A percentile compares a stretch with the other conserved stretches of the same genome.
These are phyloP conservation scores for Delia radicum DNA, from an alignment of 1,140 invertebrate genomes.

Conservation along the genomic window DNA sequence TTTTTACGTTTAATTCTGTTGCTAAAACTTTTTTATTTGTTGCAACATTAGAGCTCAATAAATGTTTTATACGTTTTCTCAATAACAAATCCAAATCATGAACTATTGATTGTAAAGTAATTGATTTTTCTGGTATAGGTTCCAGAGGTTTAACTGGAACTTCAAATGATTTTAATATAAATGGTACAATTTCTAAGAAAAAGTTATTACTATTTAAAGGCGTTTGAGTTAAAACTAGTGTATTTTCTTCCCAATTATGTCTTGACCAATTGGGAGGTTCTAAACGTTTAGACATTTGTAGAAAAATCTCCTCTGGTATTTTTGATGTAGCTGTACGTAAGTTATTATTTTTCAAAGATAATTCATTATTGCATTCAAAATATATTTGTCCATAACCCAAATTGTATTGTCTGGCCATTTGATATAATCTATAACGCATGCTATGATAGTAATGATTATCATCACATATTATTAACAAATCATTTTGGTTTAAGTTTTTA, in stretches of 20 bases:
- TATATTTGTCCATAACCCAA: conserved; percentile 39
- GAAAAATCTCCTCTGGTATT: conserved; percentile 32
- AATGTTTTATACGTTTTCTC: conserved; percentile 8
- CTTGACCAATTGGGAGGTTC: conserved; percentile 31
- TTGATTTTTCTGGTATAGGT: not conserved
- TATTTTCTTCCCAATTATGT: conserved; percentile 36
- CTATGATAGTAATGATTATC: conserved; percentile 50
- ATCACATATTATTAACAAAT: conserved; percentile 40
- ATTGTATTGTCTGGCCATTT: conserved; percentile 30
- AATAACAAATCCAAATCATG: conserved; percentile 30
- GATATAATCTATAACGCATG: conserved; percentile 43
- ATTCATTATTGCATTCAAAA: conserved; percentile 25
- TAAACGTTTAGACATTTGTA: conserved; percentile 35
- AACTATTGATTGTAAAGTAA: not conserved
- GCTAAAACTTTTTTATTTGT: not conserved
- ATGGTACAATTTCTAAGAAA: not conserved
- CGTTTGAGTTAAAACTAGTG: conserved; percentile 24
- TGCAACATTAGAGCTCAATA: not conserved
- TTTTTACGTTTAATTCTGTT: conserved; percentile 13
- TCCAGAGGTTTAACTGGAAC: not conserved
- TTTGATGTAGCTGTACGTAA: not conserved
- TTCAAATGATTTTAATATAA: conserved; percentile 9
- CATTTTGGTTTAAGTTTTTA: not conserved
- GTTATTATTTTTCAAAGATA: conserved; percentile 32
- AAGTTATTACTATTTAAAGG: not conserved